These are phyloP conservation scores for Hemistola chrysoprasaria DNA, from an alignment of 2,888 invertebrate genomes.

Conservation along the genomic window DNA sequence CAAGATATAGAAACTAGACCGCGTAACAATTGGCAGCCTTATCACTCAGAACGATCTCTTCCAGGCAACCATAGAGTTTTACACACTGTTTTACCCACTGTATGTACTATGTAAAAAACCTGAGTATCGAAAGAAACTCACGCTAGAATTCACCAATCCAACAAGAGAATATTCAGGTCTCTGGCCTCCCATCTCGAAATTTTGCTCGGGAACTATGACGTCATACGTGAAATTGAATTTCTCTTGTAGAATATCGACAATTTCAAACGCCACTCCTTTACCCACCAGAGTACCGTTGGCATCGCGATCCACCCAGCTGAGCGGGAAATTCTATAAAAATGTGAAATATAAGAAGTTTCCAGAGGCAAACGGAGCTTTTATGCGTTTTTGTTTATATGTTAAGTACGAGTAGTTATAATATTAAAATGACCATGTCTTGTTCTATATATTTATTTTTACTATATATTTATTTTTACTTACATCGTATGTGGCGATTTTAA, in stretches of 20 bases:
- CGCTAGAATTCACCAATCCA: constrained; percentile 82
- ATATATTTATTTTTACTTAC: constrained; percentile 49
- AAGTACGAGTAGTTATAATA: too few species aligned
- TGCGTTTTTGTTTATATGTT: too few species aligned
- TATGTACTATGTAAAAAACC: too few species aligned
- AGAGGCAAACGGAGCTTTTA: too few species aligned
- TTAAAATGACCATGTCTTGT: too few species aligned
- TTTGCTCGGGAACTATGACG: constrained; percentile 83
- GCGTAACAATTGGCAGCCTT: too few species aligned
- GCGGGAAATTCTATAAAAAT: constrained; percentile 81
- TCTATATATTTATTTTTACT: too few species aligned
- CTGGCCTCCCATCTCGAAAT: constrained; percentile 83
- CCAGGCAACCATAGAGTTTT: too few species aligned
- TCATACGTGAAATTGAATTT: constrained; percentile 89
- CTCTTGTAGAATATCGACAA: constrained; percentile 85
- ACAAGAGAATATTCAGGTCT: constrained; percentile 83
- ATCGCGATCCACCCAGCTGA: constrained; percentile 77
- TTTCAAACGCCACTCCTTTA: constrained; percentile 87
- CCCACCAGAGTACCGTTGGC: constrained; percentile 83
- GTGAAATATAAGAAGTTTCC: background rate
- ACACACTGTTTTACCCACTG: too few species aligned
- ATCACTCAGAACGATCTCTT: too few species aligned
- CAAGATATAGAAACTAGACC: too few species aligned
- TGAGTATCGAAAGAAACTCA: too few species aligned
- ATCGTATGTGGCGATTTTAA: constrained; percentile 65